Evolutionary conservation across 2,888 invertebrate genomes (phyloP).

Genomic region (Invenusta paracnida): DNA sequence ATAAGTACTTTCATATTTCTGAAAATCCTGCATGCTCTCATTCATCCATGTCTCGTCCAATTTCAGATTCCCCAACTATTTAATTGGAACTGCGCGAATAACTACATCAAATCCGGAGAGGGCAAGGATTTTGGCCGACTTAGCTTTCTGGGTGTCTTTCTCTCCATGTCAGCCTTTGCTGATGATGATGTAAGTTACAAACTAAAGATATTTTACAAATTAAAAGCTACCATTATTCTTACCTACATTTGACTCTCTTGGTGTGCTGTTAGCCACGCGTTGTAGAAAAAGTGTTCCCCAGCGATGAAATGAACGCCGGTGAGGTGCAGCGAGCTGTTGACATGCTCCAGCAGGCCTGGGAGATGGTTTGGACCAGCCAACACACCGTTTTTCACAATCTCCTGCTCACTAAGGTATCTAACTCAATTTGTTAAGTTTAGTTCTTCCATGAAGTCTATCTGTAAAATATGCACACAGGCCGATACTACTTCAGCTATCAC

Average conservation of each 20-base stretch:
- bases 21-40: neutral
- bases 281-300: neutral
- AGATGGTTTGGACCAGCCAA: neutral
- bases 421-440: too few species aligned
- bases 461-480: too few species aligned
- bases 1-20: too few species aligned
- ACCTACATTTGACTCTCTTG: neutral
- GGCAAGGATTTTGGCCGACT: conserved; percentile 80
- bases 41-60: neutral
- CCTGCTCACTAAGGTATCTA: neutral
- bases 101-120: neutral
- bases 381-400: neutral
- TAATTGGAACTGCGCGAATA: neutral
- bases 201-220: too few species aligned
- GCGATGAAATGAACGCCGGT: neutral
- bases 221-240: too few species aligned
- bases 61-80: neutral
- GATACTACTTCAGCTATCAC: too few species aligned
- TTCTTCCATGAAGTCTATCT: too few species aligned
- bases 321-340: neutral
- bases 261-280: neutral
- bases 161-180: conserved; percentile 82
- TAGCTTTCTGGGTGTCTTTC: conserved; percentile 83
- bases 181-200: conserved; percentile 77
- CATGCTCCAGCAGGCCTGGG: neutral